Evolutionary conservation across 2,113 vertebrate genomes (phyloP), one percentile per base, ranked within the genome.

Genomic region (Piliocolobus tephrosceles): DNA sequence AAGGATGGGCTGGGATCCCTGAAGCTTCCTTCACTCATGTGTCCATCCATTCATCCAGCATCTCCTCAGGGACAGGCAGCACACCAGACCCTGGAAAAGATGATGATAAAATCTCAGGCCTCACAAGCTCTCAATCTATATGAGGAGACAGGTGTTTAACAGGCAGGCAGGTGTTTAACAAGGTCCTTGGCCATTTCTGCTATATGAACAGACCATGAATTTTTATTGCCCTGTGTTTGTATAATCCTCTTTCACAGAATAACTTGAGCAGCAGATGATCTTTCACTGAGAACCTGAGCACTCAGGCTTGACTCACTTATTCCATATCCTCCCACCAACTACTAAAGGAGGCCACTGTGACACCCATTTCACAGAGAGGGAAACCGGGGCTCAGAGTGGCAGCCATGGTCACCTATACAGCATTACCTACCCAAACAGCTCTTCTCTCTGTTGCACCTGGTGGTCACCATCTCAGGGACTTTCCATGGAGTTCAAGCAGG

Each of bases 181-280:
- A 93, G 82, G 86, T 96, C 55, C 45, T 90, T 76, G 94, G 13
- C 50, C 79, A 2, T 95, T 98, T 98, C 92, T 96, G 86, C 94
- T 94, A 79, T 95, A 92, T 97, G 94, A 61, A 83, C 79, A 57
- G 97, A 88, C 94, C 50, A 43, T 0, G 0, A 93, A 88, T 93
- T 81, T 95, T 98, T 79, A 64, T 66, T 52, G 8, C 6, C 52
- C 0, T 25, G 0, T 82, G 30, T 70, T 61, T 72, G 27, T 82
- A 8, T 61, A 68, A 52, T 58, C 30, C 23, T 92, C 22, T 80
- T 38, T 90, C 35, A 55, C 58, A 70, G 40, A 92, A 78, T 58
- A 40, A 45, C 16, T 40, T 6, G 43, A 25, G 0, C 14, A 40
- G 25, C 45, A 72, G 72, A 61, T 72, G 27, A n/a, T 32, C 47